These are phyloP conservation scores for Hydrolagus colliei DNA, from an alignment of 2,797 vertebrate genomes.

Conservation along the genomic window DNA sequence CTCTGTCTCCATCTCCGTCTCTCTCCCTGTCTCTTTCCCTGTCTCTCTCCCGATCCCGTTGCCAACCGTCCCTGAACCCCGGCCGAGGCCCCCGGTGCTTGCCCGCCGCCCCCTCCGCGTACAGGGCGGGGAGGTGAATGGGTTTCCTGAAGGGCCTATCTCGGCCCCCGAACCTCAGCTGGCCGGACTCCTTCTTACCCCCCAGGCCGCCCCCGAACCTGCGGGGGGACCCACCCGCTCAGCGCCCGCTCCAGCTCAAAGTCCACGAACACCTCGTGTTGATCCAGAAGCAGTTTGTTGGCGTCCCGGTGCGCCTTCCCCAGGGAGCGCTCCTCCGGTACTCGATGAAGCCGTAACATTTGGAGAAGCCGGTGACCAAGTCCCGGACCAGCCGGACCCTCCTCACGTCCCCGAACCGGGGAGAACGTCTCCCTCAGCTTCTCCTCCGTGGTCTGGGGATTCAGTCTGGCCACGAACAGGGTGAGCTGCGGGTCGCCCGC, in stretches of 20 bases:
- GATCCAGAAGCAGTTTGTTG: slow-evolving; percentile 81
- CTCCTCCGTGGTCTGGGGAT: slow-evolving; percentile 80
- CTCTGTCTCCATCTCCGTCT: slow-evolving; percentile 47
- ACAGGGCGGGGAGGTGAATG: slow-evolving; percentile 65
- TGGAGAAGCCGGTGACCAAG: slow-evolving; percentile 83
- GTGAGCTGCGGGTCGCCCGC: slow-evolving; percentile 80
- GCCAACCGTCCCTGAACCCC: slow-evolving; percentile 41
- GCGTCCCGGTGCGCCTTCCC: slow-evolving; percentile 78
- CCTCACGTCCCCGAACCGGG: slow-evolving; percentile 79
- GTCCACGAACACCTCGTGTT: slow-evolving; percentile 85
- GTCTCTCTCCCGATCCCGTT: slow-evolving; percentile 41
- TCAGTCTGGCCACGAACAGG: slow-evolving; percentile 76
- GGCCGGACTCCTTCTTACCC: slow-evolving; percentile 92
- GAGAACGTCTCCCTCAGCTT: slow-evolving; percentile 80
- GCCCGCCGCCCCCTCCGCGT: slow-evolving; percentile 50
- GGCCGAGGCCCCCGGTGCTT: slow-evolving; percentile 46
- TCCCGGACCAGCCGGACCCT: slow-evolving; percentile 79
- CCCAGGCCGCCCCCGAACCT: slow-evolving; percentile 85
- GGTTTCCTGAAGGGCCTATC: slow-evolving; percentile 92
- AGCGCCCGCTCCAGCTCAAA: slow-evolving; percentile 83
- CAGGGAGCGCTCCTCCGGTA: slow-evolving; percentile 83
- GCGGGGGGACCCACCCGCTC: slow-evolving; percentile 84
- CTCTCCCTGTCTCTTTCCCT: slow-evolving; percentile 48
- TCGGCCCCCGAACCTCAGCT: slow-evolving; percentile 86
- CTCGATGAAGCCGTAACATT: slow-evolving; percentile 83